Base-by-base conservation (phyloP, 2,888 invertebrate species). In the Syritta pipiens region DNA sequence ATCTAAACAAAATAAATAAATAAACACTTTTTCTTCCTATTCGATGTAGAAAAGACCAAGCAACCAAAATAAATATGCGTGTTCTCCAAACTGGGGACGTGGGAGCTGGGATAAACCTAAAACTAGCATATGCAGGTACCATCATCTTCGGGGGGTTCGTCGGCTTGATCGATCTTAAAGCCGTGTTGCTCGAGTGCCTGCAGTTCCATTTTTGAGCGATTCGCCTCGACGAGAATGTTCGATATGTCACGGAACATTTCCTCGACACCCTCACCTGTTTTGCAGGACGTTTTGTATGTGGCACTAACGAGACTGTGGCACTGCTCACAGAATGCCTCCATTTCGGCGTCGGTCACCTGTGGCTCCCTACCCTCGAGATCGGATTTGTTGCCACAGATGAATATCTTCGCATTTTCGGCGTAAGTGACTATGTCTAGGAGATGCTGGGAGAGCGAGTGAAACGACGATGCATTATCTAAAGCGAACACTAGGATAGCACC, bases 341-440 rank as follows among this genome's bases (percentile, higher is more conserved):
- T 95, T 87, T 97, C 97, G 67, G 93, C 91, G 86, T 97, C 96
- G 10, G 94, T 94, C 5, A 97, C 88, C 89, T 95, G 94, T 1
- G 94, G 93, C 57, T 92, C 91, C 17, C 90, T 89, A 7, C 92
- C 92, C 84, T 94, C 94, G 55, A 96, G 89, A 88, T 97, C 97
- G 51, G 93, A 92, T 89, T 97, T 97, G 87, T 97, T 97, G 49
- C 97, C 97, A 89, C 97, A 97, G 10, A 97, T 91, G 89, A 96
- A 97, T 87, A 98, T 97, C 90, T 97, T 96, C 3, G 97, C 97
- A 89, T 96, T 97, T 88, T 97, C 97, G 6, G 97, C 96, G 88
- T 96, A 96, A 35, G 96, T 96, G 1, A 97, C 96, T 85, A 97
- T 96, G 86, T 98, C 97, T 57, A 98, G 90, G 55, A 97, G 90